Conservation (phyloP, 2,888 invertebrate species). For the Epiblema foenella region DNA sequence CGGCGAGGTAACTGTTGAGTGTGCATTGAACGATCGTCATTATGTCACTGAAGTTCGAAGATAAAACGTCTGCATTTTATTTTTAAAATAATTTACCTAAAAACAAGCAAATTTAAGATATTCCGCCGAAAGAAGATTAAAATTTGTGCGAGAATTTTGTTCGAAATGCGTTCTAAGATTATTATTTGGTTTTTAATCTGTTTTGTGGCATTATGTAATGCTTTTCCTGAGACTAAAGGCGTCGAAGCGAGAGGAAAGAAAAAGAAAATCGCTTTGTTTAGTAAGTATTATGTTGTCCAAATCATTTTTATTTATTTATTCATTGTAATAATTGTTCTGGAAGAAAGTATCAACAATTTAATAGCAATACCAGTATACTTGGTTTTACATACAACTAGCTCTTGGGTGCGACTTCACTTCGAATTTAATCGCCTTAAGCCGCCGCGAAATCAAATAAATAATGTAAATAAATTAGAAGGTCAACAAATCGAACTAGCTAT, state of each 20-base stretch:
- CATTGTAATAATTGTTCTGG: background rate
- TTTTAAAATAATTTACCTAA: background rate
- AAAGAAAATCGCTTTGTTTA: constrained; percentile 72
- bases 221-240: constrained; percentile 48
- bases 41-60: constrained; percentile 50
- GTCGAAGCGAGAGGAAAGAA: constrained; percentile 73
- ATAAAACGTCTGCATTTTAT: constrained; percentile 24
- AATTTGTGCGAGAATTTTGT: background rate
- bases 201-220: constrained; percentile 53
- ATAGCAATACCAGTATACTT: too few species aligned
- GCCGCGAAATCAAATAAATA: too few species aligned
- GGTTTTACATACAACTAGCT: too few species aligned
- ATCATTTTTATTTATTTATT: background rate
- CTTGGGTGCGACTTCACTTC: too few species aligned
- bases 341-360: background rate
- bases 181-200: constrained; percentile 38
- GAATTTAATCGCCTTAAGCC: too few species aligned
- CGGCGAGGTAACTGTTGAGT: constrained; percentile 34
- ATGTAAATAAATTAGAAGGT: too few species aligned
- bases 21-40: constrained; percentile 46
- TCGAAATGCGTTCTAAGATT: constrained; percentile 33
- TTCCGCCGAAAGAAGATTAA: constrained; percentile 19
- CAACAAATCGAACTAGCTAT: too few species aligned
- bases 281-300: constrained; percentile 58
- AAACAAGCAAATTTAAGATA: constrained; percentile 20